These are phyloP conservation scores for Stenichneumon culpator DNA, from an alignment of 2,888 invertebrate genomes.

Conservation along the genomic window DNA sequence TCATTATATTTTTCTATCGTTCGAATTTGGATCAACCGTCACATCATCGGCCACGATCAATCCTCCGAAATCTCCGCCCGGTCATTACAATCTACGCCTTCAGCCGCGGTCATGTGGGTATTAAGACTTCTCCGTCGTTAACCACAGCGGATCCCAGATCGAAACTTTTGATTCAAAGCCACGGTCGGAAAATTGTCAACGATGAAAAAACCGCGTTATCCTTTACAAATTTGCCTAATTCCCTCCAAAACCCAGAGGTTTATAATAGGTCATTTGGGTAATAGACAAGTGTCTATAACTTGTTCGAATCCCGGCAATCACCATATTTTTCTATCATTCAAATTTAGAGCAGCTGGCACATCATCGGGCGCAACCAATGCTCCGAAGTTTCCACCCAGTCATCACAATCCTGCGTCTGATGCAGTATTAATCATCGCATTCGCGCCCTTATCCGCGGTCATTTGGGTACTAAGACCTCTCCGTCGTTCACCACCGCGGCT, in stretches of 20 bases:
- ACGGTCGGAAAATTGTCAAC: conserved; percentile 50
- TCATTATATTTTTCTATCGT: too few species aligned
- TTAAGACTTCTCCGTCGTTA: conserved; percentile 17
- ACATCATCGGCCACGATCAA: too few species aligned
- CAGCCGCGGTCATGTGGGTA: neutral
- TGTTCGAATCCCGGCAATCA: neutral
- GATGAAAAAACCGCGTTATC: conserved; percentile 47
- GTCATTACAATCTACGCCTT: neutral
- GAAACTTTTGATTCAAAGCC: conserved; percentile 60
- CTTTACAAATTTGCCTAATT: conserved; percentile 64
- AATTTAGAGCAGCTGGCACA: too few species aligned
- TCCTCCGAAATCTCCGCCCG: too few species aligned
- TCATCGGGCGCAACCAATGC: too few species aligned
- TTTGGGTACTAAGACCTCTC: conserved; percentile 18
- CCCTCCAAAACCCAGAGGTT: conserved; percentile 65
- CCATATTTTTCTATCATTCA: too few species aligned
- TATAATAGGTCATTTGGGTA: too few species aligned
- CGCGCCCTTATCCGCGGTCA: neutral
- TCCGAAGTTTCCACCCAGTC: too few species aligned
- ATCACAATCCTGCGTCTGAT: neutral
- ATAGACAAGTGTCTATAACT: conserved; percentile 68
- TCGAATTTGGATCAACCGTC: too few species aligned
- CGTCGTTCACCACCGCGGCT: neutral
- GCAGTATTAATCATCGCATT: neutral
- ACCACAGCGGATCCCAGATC: conserved; percentile 12